Conservation (phyloP, 2,113 vertebrate species). For the Bostrychus sinensis region DNA sequence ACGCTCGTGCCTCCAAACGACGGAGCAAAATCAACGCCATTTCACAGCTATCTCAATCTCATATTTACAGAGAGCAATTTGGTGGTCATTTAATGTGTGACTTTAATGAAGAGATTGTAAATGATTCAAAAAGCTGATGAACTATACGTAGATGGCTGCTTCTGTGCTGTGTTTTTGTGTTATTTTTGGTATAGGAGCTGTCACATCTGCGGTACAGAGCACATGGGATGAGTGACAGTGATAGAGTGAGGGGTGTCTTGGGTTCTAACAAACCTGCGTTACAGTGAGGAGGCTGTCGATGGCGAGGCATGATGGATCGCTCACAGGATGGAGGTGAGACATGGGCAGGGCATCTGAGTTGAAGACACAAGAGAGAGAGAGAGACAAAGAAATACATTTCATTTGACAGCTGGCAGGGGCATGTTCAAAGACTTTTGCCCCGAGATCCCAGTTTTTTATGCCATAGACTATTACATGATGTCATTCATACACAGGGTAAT, state of each 20-base stretch:
- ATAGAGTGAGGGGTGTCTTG: slow-evolving; percentile 35
- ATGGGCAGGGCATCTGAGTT: slow-evolving; percentile 39
- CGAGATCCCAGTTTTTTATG: not conserved
- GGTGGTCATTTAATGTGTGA: not conserved
- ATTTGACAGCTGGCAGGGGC: slow-evolving; percentile 34
- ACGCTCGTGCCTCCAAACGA: slow-evolving; percentile 25
- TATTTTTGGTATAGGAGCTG: not conserved
- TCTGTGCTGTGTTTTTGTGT: not conserved
- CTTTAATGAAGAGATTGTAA: not conserved
- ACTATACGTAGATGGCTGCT: too few species aligned
- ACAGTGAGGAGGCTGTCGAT: slow-evolving; percentile 12
- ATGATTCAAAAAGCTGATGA: not conserved
- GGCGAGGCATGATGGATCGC: slow-evolving; percentile 46
- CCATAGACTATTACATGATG: not conserved
- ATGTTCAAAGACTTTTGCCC: not conserved
- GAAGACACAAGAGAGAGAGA: slow-evolving; percentile 27
- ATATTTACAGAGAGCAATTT: slow-evolving; percentile 3
- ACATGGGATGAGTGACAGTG: slow-evolving; percentile 32
- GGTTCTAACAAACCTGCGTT: slow-evolving; percentile 28
- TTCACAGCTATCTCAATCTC: slow-evolving; percentile 9
- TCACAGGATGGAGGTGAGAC: slow-evolving; percentile 20
- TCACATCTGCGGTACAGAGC: not conserved
- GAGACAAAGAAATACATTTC: slow-evolving; percentile 10
- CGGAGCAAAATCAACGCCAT: not conserved
- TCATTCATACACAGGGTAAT: too few species aligned